Base-by-base conservation (phyloP, 2,797 vertebrate species). In the Cyprinodon diabolis region DNA sequence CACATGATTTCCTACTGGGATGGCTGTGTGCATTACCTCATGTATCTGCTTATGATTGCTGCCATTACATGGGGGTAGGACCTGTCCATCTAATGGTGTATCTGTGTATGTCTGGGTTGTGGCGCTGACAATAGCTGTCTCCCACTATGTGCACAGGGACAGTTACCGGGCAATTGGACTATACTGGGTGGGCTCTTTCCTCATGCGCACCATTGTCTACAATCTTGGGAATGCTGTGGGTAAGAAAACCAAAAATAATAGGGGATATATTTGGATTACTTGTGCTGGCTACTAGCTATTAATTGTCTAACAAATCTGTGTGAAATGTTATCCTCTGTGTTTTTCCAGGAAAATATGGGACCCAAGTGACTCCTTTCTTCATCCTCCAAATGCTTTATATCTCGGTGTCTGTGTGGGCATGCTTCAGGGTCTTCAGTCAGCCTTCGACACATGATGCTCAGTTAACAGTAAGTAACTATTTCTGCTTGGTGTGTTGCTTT, bases 1-100 rank as follows among this genome's bases (percentile, higher is more conserved):
- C 97, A 98, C 71, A 96, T 98, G 95, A 96, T 96, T 89, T 97
- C 96, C 84, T 99, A 97, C 35, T 99, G 97, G 97, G 97, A 98
- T 21, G 97, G 97, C 77, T 97, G 96, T 0, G 95, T 92, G 15
- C 97, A 98, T 83, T 99, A 98, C 78, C 94, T 98, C 80, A 97
- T 98, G 96, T 99, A 98, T 87, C 94, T 99, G 79, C 86, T 98
- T 84, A 97, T 99, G 96, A 96, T 98, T 78, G 95, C 96, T 57
- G 97, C 97, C 0, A 97, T 98, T 15, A 96, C 96, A 0, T 99
- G 97, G 97, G 97, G 97, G 97, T 98, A 95, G 94, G 96, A 91
- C 66, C 67, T 71, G 23, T 67, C 69, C 25, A 48, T 48, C 40
- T 25, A 15, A 15, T 14, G 40, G 35, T 47, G 45, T 37, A 2